phyloP scores from a whole-genome alignment of 1,140 invertebrate genomes.

The Papilio helenus region DNA sequence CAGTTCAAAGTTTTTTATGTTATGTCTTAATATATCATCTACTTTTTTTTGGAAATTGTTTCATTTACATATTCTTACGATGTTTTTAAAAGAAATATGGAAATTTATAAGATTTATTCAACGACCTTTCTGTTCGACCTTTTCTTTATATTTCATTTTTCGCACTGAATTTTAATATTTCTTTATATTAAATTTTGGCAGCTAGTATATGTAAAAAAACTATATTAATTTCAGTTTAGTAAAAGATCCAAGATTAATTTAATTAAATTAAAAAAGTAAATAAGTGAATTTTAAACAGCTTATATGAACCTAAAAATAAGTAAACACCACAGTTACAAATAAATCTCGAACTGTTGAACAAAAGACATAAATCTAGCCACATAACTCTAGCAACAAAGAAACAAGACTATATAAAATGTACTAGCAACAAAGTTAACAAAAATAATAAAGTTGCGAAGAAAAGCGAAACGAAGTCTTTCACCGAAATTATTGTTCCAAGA shows the following conservation, averaged over 20 bases:
- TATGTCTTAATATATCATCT: neutral
- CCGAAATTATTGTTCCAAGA: constrained; percentile 2
- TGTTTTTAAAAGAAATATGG: constrained; percentile 20
- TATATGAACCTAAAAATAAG: neutral
- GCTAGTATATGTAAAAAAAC: too few relatives aligned
- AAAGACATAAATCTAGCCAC: constrained; percentile 11
- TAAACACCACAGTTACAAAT: neutral
- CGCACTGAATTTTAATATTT: neutral
- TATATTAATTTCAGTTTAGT: neutral
- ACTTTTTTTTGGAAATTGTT: neutral
- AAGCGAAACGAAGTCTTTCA: neutral
- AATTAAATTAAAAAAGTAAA: too few relatives aligned
- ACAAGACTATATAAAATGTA: constrained; percentile 3
- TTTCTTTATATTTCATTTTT: neutral
- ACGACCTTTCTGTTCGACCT: neutral
- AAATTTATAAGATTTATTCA: constrained; percentile 36
- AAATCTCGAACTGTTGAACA: neutral
- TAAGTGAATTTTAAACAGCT: too few relatives aligned
- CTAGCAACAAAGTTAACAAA: constrained; percentile 10
- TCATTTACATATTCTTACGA: constrained; percentile 19
- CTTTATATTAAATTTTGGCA: neutral
- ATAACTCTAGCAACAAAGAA: neutral
- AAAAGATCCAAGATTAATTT: neutral
- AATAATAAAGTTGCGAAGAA: constrained; percentile 13
- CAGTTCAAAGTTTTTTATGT: constrained; percentile 30